Percentiles rank a stretch among this genome's conserved stretches.
Conservation (phyloP, 2,113 vertebrate species). For the Corynorhinus townsendii region DNA sequence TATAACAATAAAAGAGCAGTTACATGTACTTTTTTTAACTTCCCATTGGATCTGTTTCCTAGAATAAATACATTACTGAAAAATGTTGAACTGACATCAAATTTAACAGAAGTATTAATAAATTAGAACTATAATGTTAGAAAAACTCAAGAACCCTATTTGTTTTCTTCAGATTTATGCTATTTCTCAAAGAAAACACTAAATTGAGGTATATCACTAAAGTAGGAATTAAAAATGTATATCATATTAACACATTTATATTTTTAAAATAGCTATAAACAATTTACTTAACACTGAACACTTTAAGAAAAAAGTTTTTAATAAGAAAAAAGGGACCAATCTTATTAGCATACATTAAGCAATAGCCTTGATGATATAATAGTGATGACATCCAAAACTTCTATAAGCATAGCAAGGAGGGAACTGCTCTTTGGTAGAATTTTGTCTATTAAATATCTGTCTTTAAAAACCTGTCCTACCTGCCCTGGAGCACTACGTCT, state of each 20-base stretch:
- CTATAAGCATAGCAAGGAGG: neutral
- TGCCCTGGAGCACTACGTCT: neutral
- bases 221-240: slow-evolving; percentile 72
- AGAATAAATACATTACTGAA: slow-evolving; percentile 49
- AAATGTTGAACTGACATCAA: slow-evolving; percentile 40
- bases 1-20: slow-evolving; percentile 34
- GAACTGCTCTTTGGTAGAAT: neutral
- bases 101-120: slow-evolving; percentile 52
- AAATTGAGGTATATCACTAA: slow-evolving; percentile 45
- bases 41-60: slow-evolving; percentile 47
- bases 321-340: neutral
- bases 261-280: slow-evolving; percentile 3
- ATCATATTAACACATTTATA: neutral
- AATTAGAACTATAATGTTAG: slow-evolving; percentile 3
- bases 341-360: neutral
- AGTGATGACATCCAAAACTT: neutral
- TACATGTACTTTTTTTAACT: slow-evolving; percentile 2
- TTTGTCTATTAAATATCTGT: neutral
- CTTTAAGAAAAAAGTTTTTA: slow-evolving; percentile 26
- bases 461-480: slow-evolving; percentile 28
- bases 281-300: slow-evolving; percentile 17
- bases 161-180: slow-evolving; percentile 32
- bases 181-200: slow-evolving; percentile 51
- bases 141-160: slow-evolving; percentile 23
- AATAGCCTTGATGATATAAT: neutral